Conservation (phyloP, 1,140 invertebrate species). For the Hyles euphorbiae region DNA sequence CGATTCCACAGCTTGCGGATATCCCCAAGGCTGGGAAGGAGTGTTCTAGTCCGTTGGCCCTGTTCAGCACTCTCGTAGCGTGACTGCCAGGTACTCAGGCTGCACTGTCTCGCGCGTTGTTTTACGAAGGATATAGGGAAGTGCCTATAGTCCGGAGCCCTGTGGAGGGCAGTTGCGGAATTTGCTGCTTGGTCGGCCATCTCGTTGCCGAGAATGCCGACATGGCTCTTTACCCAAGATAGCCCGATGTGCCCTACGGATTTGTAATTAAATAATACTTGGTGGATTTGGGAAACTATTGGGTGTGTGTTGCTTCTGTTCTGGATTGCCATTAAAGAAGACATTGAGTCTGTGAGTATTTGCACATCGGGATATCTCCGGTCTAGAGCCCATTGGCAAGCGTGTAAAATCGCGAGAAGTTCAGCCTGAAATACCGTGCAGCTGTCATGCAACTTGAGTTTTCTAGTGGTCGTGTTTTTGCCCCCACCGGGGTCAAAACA, state of each 20-base stretch:
- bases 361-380: slow-evolving; percentile 8
- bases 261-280: slow-evolving; percentile 8
- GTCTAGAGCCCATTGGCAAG: too few relatives aligned
- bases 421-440: too few relatives aligned
- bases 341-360: slow-evolving; percentile 16
- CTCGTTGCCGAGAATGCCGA: slow-evolving; percentile 16
- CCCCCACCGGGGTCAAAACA: background rate
- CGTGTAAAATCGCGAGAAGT: background rate
- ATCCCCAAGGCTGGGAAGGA: slow-evolving; percentile 1
- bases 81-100: too few relatives aligned
- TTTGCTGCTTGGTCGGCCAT: slow-evolving; percentile 14
- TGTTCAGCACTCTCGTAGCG: background rate
- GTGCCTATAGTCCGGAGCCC: background rate
- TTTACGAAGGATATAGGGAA: slow-evolving; percentile 11
- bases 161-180: slow-evolving; percentile 2
- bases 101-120: background rate
- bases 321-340: slow-evolving; percentile 12
- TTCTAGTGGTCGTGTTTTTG: too few relatives aligned
- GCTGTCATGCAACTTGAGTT: too few relatives aligned
- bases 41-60: background rate
- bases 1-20: background rate
- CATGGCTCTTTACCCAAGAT: slow-evolving; percentile 13
- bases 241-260: background rate
- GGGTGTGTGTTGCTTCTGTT: slow-evolving; percentile 16
- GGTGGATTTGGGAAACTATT: slow-evolving; percentile 8